Evolutionary conservation across 2,113 vertebrate genomes (phyloP).

Genomic region (Oncorhynchus kisutch): DNA sequence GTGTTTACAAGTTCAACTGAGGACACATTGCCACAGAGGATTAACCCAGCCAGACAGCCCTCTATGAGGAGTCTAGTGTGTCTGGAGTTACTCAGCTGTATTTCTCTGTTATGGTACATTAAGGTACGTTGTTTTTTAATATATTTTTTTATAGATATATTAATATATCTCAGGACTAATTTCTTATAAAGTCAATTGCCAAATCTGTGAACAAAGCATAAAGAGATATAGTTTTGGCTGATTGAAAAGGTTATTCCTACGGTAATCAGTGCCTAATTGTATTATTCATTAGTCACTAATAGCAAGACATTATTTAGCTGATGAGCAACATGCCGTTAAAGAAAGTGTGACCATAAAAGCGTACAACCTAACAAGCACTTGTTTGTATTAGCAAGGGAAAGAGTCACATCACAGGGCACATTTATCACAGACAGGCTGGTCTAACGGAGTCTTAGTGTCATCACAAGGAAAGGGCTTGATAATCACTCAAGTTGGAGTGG

Average conservation of each 20-base stretch:
- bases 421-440: conserved; percentile 49
- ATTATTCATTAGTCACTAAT: not conserved
- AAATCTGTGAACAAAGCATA: not conserved
- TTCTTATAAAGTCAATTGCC: not conserved
- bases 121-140: not conserved
- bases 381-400: conserved; percentile 31
- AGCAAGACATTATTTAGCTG: too few species aligned
- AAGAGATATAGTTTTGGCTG: not conserved
- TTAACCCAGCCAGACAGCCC: conserved; percentile 34
- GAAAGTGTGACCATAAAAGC: not conserved
- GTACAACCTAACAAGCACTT: conserved; percentile 33
- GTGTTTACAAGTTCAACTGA: conserved; percentile 59
- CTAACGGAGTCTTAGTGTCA: conserved; percentile 55
- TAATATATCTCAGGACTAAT: not conserved
- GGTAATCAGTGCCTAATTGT: not conserved
- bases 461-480: conserved; percentile 52
- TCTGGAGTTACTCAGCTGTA: not conserved
- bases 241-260: not conserved
- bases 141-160: not conserved
- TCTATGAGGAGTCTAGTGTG: conserved; percentile 1
- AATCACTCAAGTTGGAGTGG: conserved; percentile 56
- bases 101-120: too few species aligned
- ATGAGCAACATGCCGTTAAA: too few species aligned
- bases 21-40: conserved; percentile 38
- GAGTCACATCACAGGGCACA: conserved; percentile 37